Evolutionary conservation across 2,888 invertebrate species (phyloP).

Genomic region (Nebria brevicollis): DNA sequence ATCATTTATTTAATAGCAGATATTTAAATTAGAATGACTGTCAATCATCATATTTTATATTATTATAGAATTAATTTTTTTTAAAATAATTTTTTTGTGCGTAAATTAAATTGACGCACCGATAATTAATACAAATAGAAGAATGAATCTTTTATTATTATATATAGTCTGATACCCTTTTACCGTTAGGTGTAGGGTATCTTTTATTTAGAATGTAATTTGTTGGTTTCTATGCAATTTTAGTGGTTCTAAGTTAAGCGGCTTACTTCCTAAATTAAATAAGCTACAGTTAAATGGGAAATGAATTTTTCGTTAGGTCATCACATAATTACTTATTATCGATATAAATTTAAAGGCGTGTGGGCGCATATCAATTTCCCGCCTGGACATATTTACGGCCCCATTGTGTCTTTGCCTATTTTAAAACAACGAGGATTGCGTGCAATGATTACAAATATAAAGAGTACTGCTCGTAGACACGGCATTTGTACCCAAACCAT

Average conservation of each 20-base stretch:
- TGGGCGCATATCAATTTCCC: constrained; percentile 1
- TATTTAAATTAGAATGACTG: not conserved
- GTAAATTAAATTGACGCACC: too few relatives aligned
- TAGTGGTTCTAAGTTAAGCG: too few relatives aligned
- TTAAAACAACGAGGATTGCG: not conserved
- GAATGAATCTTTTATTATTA: too few relatives aligned
- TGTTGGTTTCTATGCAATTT: too few relatives aligned
- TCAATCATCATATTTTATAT: not conserved
- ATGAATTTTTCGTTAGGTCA: not conserved
- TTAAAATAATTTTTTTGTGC: too few relatives aligned
- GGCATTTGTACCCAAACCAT: not conserved
- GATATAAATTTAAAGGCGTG: not conserved
- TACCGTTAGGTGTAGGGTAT: too few relatives aligned
- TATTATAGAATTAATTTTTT: too few relatives aligned
- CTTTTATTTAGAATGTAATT: too few relatives aligned
- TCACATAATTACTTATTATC: not conserved
- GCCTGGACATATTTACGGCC: not conserved
- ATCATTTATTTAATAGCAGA: not conserved
- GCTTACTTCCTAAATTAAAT: too few relatives aligned
- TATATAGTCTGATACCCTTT: too few relatives aligned
- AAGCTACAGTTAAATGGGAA: too few relatives aligned
- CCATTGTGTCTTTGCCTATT: not conserved
- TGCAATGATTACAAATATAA: not conserved
- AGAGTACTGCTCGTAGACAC: not conserved
- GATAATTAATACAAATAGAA: too few relatives aligned